Evolutionary conservation across 92 coral and sea anemone species (phyloP).

Genomic region (Actinernus sp.): DNA sequence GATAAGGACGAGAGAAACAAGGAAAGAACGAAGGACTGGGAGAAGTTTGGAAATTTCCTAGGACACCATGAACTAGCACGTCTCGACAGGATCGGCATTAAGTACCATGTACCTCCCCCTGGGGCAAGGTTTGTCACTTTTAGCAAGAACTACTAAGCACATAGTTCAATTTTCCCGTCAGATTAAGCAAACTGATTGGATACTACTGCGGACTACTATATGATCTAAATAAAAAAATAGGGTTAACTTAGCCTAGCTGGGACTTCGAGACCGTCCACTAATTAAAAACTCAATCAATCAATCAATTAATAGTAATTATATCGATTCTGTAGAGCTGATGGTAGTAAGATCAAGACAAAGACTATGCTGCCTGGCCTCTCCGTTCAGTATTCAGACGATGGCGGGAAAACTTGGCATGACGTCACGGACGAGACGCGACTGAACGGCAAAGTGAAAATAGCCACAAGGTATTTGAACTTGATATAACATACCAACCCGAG

Average conservation of each 20-base stretch:
- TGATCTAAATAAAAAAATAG: too few species aligned
- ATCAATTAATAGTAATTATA: background rate
- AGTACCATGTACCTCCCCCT: constrained; percentile 80
- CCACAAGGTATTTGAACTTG: constrained; percentile 88
- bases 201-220: too few species aligned
- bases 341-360: constrained; percentile 42
- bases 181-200: too few species aligned
- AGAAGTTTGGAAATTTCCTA: constrained; percentile 76
- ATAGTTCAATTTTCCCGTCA: too few species aligned
- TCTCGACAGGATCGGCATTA: constrained; percentile 78
- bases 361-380: constrained; percentile 82
- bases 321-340: constrained; percentile 28
- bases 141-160: too few species aligned
- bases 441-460: constrained; percentile 51
- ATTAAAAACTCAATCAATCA: background rate
- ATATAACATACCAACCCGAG: too few species aligned
- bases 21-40: constrained; percentile 68
- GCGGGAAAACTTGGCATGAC: constrained; percentile 77
- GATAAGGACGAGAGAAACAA: constrained; percentile 49
- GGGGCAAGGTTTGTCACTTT: constrained; percentile 70
- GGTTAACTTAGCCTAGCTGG: background rate
- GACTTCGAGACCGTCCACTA: background rate
- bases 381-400: constrained; percentile 72
- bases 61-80: constrained; percentile 85
- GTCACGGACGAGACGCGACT: constrained; percentile 58